Evolutionary conservation across 2,888 invertebrate species (phyloP).

Genomic region (Zaprionus bogoriensis): DNA sequence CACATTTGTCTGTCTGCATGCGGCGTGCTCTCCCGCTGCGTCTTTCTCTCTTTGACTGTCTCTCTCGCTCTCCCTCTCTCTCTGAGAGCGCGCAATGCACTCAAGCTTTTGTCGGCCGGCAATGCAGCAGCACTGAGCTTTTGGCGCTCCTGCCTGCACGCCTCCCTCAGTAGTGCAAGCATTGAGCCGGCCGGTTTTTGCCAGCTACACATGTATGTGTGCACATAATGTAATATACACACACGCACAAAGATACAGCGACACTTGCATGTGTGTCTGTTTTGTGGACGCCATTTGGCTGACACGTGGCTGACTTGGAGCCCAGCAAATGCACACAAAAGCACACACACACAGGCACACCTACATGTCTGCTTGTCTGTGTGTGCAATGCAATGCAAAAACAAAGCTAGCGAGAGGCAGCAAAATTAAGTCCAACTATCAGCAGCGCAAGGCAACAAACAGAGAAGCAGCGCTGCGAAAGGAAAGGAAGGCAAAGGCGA

Average conservation of each 20-base stretch:
- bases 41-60: not conserved
- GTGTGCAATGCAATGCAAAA: slow-evolving; percentile 42
- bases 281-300: slow-evolving; percentile 69
- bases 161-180: slow-evolving; percentile 39
- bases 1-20: not conserved
- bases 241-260: too few species aligned
- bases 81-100: slow-evolving; percentile 49
- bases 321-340: slow-evolving; percentile 33
- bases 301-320: slow-evolving; percentile 72
- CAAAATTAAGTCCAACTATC: not conserved
- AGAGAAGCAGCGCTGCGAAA: slow-evolving; percentile 31
- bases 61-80: slow-evolving; percentile 10
- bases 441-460: slow-evolving; percentile 55
- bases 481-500: slow-evolving; percentile 44
- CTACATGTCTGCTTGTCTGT: not conserved
- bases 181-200: slow-evolving; percentile 70
- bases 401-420: slow-evolving; percentile 20
- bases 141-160: slow-evolving; percentile 41
- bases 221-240: not conserved
- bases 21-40: slow-evolving; percentile 2
- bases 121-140: slow-evolving; percentile 54
- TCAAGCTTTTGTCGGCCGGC: slow-evolving; percentile 56
- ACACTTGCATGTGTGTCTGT: slow-evolving; percentile 21
- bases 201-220: slow-evolving; percentile 17
- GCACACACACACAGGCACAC: slow-evolving; percentile 3